These are phyloP conservation scores for Trachelus tabidus DNA, from an alignment of 2,888 invertebrate genomes.

Conservation along the genomic window DNA sequence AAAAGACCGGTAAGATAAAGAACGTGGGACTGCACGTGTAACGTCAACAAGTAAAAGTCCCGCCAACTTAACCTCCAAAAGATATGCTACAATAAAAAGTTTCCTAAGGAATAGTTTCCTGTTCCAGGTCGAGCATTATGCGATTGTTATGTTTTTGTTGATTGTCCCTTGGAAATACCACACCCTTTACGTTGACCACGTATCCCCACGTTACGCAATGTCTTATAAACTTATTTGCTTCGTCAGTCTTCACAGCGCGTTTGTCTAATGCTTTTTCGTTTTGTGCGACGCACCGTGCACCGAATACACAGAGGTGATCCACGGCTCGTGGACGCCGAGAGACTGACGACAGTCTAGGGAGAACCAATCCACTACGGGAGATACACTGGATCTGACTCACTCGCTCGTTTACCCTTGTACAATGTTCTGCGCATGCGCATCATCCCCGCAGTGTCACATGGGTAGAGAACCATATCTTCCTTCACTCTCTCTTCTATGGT, in stretches of 20 bases:
- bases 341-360: constrained; percentile 31
- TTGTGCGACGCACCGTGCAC: constrained; percentile 6
- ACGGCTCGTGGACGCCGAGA: constrained; percentile 40
- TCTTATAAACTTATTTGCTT: not conserved
- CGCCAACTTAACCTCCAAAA: not conserved
- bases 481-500: not conserved
- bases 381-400: constrained; percentile 24
- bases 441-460: not conserved
- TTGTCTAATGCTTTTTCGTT: not conserved
- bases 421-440: not conserved
- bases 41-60: not conserved
- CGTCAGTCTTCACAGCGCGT: not conserved
- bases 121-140: not conserved
- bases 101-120: not conserved
- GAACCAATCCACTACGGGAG: constrained; percentile 36
- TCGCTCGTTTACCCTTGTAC: not conserved
- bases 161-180: not conserved
- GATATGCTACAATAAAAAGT: not conserved
- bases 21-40: not conserved
- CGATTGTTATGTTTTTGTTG: not conserved
- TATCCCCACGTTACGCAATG: not conserved
- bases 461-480: not conserved
- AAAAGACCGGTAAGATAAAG: not conserved
- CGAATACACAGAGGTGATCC: constrained; percentile 8
- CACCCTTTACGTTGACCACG: not conserved